Conservation (phyloP, 2,113 vertebrate species). For the Ranitomeya variabilis region DNA sequence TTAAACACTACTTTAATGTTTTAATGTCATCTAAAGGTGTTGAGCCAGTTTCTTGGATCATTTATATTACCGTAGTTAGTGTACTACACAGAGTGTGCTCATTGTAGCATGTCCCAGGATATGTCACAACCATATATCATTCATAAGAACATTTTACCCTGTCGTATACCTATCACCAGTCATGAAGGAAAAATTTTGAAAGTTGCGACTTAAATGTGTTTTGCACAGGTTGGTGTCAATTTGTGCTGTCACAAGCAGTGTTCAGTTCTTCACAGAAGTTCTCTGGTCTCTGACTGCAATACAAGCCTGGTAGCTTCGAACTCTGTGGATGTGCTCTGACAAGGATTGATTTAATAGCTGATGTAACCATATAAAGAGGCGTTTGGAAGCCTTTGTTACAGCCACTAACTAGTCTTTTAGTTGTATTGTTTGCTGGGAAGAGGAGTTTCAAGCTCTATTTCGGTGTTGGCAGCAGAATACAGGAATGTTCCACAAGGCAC, state of each 20-base stretch:
- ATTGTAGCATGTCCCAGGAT: slow-evolving; percentile 26
- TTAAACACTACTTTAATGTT: background rate
- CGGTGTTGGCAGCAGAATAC: slow-evolving; percentile 1
- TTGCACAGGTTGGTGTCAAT: slow-evolving; percentile 48
- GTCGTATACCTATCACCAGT: slow-evolving; percentile 23
- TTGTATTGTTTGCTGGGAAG: slow-evolving; percentile 43
- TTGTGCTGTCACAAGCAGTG: slow-evolving; percentile 30
- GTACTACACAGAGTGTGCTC: background rate
- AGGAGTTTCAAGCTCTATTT: slow-evolving; percentile 4
- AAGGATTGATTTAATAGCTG: slow-evolving; percentile 45
- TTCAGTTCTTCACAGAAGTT: background rate
- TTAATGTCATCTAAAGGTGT: background rate
- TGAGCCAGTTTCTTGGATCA: background rate
- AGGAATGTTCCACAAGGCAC: slow-evolving; percentile 15
- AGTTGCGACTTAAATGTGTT: slow-evolving; percentile 28
- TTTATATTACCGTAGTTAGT: background rate
- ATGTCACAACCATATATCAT: slow-evolving; percentile 37
- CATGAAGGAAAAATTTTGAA: background rate
- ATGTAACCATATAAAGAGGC: slow-evolving; percentile 46
- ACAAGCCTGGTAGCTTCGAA: slow-evolving; percentile 19
- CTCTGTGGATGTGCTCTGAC: slow-evolving; percentile 33
- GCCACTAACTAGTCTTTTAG: slow-evolving; percentile 31
- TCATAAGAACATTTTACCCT: slow-evolving; percentile 12
- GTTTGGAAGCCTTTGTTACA: slow-evolving; percentile 38
- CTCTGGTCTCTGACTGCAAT: slow-evolving; percentile 14